Percentiles rank a stretch among this genome's conserved stretches.
Evolutionary conservation across 2,888 invertebrate species (phyloP).

Genomic region (Toxonevra muliebris): DNA sequence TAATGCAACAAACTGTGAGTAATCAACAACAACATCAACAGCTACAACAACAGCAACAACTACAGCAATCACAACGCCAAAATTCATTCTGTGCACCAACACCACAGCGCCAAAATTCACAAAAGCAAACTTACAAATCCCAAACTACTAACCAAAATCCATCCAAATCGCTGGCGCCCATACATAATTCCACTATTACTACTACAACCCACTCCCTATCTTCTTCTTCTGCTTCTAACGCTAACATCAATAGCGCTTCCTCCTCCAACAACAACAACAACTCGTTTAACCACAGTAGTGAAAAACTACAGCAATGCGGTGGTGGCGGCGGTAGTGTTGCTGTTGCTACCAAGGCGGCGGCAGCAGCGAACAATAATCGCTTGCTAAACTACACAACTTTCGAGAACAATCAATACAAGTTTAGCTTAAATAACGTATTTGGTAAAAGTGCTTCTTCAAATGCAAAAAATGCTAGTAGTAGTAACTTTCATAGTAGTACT

Average conservation of each 20-base stretch:
- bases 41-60: constrained; percentile 46
- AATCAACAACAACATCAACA: constrained; percentile 61
- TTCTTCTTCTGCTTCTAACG: constrained; percentile 24
- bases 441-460: constrained; percentile 40
- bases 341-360: constrained; percentile 22
- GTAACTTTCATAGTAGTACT: constrained; percentile 20
- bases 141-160: constrained; percentile 46
- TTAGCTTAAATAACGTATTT: constrained; percentile 63
- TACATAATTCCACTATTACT: constrained; percentile 52
- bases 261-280: constrained; percentile 39
- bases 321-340: constrained; percentile 25
- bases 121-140: constrained; percentile 51
- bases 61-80: constrained; percentile 56
- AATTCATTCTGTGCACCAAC: constrained; percentile 51
- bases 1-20: constrained; percentile 65
- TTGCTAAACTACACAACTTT: constrained; percentile 64
- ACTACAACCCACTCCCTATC: constrained; percentile 36
- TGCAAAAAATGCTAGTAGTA: constrained; percentile 32
- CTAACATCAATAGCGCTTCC: constrained; percentile 20
- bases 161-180: constrained; percentile 54
- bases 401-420: constrained; percentile 66
- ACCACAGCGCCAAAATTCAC: constrained; percentile 48
- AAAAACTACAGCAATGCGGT: constrained; percentile 31
- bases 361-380: constrained; percentile 51
- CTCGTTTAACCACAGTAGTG: constrained; percentile 26